Evolutionary conservation across 2,797 vertebrate species (phyloP).

Genomic region (Cygnus olor): DNA sequence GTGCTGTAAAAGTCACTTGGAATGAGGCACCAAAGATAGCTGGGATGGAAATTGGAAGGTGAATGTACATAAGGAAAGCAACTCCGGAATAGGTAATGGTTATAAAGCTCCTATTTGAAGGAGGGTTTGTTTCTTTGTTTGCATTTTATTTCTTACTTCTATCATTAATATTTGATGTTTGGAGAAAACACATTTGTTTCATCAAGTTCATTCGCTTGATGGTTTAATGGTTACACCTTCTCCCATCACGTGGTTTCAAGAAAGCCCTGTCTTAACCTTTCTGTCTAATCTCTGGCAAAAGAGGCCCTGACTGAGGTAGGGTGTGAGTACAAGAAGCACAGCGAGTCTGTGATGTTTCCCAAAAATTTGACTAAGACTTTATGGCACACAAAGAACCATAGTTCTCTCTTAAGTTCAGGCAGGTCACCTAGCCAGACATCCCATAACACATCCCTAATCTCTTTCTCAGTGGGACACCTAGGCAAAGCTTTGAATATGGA

Average conservation of each 20-base stretch:
- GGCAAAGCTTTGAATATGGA: not conserved
- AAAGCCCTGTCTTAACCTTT: not conserved
- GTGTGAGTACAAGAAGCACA: not conserved
- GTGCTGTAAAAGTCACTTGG: not conserved
- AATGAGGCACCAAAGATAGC: not conserved
- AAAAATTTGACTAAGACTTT: not conserved
- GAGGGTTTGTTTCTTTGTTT: not conserved
- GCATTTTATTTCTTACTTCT: not conserved
- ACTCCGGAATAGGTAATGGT: not conserved
- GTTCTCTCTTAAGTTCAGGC: not conserved
- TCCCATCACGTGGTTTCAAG: not conserved
- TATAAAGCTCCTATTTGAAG: not conserved
- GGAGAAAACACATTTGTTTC: not conserved
- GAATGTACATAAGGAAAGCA: not conserved
- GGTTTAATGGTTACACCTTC: not conserved
- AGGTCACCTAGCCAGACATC: not conserved
- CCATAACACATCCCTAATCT: not conserved
- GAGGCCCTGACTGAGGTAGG: not conserved
- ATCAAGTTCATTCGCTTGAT: not conserved
- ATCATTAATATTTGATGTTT: not conserved
- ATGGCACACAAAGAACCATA: not conserved
- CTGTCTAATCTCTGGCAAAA: not conserved
- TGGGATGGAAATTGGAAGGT: not conserved
- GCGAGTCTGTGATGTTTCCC: not conserved
- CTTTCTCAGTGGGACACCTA: not conserved